Evolutionary conservation across 2,113 vertebrate genomes (phyloP).

Genomic region (Ciconia stormi): DNA sequence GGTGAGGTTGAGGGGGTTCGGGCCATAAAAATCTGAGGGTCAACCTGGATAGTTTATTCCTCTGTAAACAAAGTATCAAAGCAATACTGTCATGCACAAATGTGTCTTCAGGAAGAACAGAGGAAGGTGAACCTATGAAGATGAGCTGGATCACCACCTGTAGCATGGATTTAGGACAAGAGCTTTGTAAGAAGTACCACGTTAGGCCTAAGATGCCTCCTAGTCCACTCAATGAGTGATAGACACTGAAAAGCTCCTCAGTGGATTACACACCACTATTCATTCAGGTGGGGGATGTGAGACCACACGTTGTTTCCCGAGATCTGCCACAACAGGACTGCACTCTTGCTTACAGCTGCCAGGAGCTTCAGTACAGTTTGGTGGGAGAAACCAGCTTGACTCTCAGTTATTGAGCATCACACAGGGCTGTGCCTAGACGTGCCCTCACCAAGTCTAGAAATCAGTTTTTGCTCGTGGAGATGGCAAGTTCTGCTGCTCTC

Average conservation of each 20-base stretch:
- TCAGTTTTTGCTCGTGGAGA: background rate
- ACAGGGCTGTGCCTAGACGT: background rate
- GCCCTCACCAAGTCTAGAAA: background rate
- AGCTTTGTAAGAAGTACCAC: background rate
- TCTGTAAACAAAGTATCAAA: background rate
- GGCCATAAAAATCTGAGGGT: background rate
- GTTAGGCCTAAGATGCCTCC: background rate
- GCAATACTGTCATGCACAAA: background rate
- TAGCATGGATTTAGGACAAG: background rate
- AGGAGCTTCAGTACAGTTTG: background rate
- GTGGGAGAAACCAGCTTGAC: background rate
- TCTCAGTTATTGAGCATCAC: background rate
- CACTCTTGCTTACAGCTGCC: background rate
- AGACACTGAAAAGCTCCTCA: background rate
- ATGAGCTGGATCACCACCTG: background rate
- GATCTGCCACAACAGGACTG: background rate
- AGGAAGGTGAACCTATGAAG: background rate
- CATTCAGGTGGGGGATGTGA: rapidly evolving
- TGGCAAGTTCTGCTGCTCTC: background rate
- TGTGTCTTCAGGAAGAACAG: background rate
- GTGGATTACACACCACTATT: rapidly evolving
- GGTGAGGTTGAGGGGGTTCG: background rate
- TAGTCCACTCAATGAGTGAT: background rate
- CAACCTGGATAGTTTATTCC: background rate
- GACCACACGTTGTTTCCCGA: background rate